Conservation (phyloP, 2,113 vertebrate species). For the Polyodon spathula region DNA sequence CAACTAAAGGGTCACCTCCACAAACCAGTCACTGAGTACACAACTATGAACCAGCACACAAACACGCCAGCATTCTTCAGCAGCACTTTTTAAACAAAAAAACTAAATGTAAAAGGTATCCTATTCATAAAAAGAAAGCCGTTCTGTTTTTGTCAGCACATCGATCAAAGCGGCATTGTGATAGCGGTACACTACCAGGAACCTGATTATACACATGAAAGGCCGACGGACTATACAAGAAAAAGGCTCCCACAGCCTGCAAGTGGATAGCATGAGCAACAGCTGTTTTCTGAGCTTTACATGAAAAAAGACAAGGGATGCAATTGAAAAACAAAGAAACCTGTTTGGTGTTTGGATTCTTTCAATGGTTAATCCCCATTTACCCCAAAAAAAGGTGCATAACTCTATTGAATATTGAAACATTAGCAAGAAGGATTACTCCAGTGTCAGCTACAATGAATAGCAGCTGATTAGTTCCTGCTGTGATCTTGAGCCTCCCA, state of each 20-base stretch:
- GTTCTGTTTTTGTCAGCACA: neutral
- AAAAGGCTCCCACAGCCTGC: neutral
- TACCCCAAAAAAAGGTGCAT: slow-evolving; percentile 19
- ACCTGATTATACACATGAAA: neutral
- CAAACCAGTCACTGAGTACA: too few relatives aligned
- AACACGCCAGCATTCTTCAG: too few relatives aligned
- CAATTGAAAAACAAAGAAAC: slow-evolving; percentile 33
- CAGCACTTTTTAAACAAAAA: neutral
- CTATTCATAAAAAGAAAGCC: neutral
- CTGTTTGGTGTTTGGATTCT: too few relatives aligned
- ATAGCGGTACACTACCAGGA: slow-evolving; percentile 11
- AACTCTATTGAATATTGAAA: slow-evolving; percentile 35
- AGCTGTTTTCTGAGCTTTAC: neutral
- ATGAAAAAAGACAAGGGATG: slow-evolving; percentile 12
- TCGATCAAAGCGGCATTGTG: slow-evolving; percentile 8
- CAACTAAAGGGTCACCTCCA: too few relatives aligned
- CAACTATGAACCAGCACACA: too few relatives aligned
- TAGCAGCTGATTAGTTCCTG: slow-evolving; percentile 33
- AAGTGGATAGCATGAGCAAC: neutral
- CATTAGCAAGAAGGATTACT: slow-evolving; percentile 30
- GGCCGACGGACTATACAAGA: neutral
- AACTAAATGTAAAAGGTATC: neutral
- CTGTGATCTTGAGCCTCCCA: neutral
- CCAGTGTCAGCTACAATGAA: slow-evolving; percentile 34
- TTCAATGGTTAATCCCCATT: too few relatives aligned